Evolutionary conservation across 2,113 vertebrate species (phyloP).

Genomic region (Thamnophis sirtalis): DNA sequence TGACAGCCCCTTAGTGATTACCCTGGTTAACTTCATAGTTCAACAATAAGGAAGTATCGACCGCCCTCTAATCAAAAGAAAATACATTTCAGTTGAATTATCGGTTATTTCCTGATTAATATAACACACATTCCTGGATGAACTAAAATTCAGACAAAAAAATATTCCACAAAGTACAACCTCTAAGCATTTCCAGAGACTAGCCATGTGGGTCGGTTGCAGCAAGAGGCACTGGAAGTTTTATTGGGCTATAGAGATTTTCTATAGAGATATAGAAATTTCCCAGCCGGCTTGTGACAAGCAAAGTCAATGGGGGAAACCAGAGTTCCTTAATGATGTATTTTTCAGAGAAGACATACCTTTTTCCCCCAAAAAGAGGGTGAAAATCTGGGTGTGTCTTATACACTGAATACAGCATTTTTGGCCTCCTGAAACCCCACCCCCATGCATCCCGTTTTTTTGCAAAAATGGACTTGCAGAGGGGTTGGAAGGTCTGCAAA

Average conservation of each 20-base stretch:
- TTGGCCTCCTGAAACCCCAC: too few species aligned
- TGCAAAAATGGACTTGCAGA: too few species aligned
- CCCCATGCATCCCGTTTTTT: too few species aligned
- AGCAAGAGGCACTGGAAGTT: background rate
- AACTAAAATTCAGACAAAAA: background rate
- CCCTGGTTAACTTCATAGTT: background rate
- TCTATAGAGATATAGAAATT: too few species aligned
- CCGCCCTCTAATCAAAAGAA: background rate
- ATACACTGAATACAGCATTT: too few species aligned
- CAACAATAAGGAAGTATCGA: background rate
- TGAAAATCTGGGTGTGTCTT: too few species aligned
- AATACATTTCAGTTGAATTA: background rate
- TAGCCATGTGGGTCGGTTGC: background rate
- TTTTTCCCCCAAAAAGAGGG: too few species aligned
- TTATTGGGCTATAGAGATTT: background rate
- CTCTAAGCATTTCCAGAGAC: background rate
- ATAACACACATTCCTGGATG: background rate
- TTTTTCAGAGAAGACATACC: too few species aligned
- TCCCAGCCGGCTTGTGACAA: background rate
- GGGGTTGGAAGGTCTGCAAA: too few species aligned
- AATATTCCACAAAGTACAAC: background rate
- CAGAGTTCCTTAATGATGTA: background rate
- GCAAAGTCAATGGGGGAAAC: background rate
- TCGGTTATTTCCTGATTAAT: background rate
- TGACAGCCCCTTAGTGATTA: background rate